A percentile compares a stretch with the other conserved stretches of the same genome.
Evolutionary conservation across 1,140 invertebrate species (phyloP).

Genomic region (Drosophila parvula): DNA sequence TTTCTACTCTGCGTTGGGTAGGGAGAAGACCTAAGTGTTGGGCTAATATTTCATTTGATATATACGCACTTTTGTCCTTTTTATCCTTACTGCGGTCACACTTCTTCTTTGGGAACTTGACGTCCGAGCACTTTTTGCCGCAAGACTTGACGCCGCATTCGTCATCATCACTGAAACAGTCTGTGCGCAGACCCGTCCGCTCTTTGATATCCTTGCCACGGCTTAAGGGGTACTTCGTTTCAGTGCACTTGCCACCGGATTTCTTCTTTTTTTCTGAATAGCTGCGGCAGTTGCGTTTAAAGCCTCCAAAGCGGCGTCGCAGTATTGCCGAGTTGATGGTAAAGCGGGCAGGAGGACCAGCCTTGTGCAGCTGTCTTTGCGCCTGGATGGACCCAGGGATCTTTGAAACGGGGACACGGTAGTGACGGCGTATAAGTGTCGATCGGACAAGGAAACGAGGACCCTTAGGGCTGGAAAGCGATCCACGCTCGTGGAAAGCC

Average conservation of each 20-base stretch:
- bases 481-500: background rate
- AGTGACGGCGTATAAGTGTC: slow-evolving; percentile 52
- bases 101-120: slow-evolving; percentile 54
- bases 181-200: slow-evolving; percentile 27
- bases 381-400: background rate
- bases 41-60: background rate
- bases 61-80: slow-evolving; percentile 25
- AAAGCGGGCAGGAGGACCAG: slow-evolving; percentile 9
- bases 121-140: slow-evolving; percentile 17
- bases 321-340: slow-evolving; percentile 14
- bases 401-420: slow-evolving; percentile 16
- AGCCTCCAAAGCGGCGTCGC: slow-evolving; percentile 17
- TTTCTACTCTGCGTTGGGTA: slow-evolving; percentile 28
- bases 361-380: too few species aligned
- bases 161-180: slow-evolving; percentile 25
- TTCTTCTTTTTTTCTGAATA: slow-evolving; percentile 30
- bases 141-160: slow-evolving; percentile 17
- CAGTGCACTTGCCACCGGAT: slow-evolving; percentile 32
- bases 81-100: slow-evolving; percentile 31
- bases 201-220: slow-evolving; percentile 47
- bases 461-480: background rate
- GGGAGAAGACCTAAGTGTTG: background rate
- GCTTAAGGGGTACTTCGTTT: slow-evolving; percentile 4
- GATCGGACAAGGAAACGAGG: slow-evolving; percentile 41
- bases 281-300: background rate